Evolutionary conservation across 92 coral and sea anemone species (phyloP).

Genomic region (Porites divaricata): DNA sequence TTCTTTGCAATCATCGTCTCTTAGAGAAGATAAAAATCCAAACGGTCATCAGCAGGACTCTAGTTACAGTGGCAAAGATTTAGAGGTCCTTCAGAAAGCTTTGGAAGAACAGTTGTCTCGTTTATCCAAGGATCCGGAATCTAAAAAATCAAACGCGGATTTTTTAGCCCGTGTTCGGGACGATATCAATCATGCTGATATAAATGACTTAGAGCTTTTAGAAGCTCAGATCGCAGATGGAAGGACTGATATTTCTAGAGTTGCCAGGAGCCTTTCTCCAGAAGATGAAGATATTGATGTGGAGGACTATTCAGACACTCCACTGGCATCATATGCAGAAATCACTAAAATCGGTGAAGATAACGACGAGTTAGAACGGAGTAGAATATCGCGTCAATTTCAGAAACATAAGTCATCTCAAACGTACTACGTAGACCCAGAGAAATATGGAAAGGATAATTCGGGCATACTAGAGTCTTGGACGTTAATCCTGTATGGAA

Average conservation of each 20-base stretch:
- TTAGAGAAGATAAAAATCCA: not conserved
- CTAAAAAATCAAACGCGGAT: slow-evolving; percentile 20
- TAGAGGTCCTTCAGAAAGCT: slow-evolving; percentile 43
- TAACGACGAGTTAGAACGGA: slow-evolving; percentile 31
- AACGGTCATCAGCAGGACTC: not conserved
- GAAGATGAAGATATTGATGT: slow-evolving; percentile 8
- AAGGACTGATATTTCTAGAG: slow-evolving; percentile 36
- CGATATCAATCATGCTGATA: slow-evolving; percentile 67
- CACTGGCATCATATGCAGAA: not conserved
- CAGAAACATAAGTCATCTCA: not conserved
- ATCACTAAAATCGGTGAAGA: not conserved
- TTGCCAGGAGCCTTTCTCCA: slow-evolving; percentile 8
- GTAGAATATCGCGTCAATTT: slow-evolving; percentile 18
- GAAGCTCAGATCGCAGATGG: slow-evolving; percentile 57
- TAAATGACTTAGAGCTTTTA: slow-evolving; percentile 65
- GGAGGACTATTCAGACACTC: not conserved
- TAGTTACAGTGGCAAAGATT: slow-evolving; percentile 35
- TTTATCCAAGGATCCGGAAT: slow-evolving; percentile 36
- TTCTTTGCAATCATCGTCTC: not conserved
- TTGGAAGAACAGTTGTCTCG: slow-evolving; percentile 53
- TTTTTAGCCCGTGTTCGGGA: slow-evolving; percentile 71
- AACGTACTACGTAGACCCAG: slow-evolving; percentile 24
- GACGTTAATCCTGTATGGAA: slow-evolving; percentile 86
- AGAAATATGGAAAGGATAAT: slow-evolving; percentile 69
- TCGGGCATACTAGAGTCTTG: slow-evolving; percentile 90